These are phyloP conservation scores for Scatophagus argus DNA, from an alignment of 2,113 vertebrate genomes.

Conservation along the genomic window DNA sequence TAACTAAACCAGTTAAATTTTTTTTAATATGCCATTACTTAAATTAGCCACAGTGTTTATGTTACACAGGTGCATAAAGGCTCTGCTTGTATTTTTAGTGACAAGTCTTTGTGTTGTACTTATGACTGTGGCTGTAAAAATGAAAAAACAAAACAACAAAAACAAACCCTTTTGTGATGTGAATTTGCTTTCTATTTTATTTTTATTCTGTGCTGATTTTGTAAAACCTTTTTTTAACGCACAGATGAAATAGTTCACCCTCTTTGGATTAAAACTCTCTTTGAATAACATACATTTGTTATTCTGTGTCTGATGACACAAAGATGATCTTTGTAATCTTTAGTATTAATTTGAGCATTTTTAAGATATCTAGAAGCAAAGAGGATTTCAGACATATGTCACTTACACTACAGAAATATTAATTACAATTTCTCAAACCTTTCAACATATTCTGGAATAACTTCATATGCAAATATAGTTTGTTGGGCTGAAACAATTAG, in stretches of 20 bases:
- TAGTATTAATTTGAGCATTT: not conserved
- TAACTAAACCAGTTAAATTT: slow-evolving; percentile 64
- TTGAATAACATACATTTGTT: not conserved
- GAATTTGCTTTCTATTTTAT: not conserved
- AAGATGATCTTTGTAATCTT: not conserved
- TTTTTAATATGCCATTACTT: slow-evolving; percentile 68
- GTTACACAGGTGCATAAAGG: slow-evolving; percentile 48
- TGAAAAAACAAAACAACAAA: not conserved
- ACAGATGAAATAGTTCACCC: not conserved
- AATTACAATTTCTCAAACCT: not conserved
- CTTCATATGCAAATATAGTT: not conserved
- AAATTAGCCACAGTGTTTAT: slow-evolving; percentile 68
- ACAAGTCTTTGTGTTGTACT: slow-evolving; percentile 54
- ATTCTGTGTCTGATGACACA: not conserved
- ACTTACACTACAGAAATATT: not conserved
- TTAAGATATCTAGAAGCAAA: not conserved
- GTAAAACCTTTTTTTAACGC: not conserved
- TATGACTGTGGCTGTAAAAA: not conserved
- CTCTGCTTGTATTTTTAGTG: slow-evolving; percentile 41
- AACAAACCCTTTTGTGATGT: not conserved
- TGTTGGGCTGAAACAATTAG: not conserved
- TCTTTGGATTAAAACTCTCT: not conserved
- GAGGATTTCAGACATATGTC: not conserved
- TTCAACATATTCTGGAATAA: too few species aligned
- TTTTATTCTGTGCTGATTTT: not conserved